Evolutionary conservation across 2,113 vertebrate genomes (phyloP), one percentile per base, ranked within the genome.

Genomic region (Silurus glanis): DNA sequence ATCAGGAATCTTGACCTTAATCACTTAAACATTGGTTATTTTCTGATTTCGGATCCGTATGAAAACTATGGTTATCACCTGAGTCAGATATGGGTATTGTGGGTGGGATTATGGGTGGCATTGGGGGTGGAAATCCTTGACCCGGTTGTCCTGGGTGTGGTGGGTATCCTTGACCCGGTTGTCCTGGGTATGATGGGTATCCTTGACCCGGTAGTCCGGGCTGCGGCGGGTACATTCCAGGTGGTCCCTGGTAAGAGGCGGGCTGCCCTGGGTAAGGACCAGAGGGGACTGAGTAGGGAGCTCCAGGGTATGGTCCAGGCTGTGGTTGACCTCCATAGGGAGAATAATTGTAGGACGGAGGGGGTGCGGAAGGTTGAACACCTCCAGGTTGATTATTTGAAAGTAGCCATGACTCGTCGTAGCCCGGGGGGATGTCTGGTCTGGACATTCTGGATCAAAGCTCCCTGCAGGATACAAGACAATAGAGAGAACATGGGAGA

Each of bases 351-450:
- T 95, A 95, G 0, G 92, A 82, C 49, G 94, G 92, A 0, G 95
- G 93, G 1, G 91, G 92, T 17, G 86, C 85, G 6, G 84, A 45
- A 0, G 95, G 96, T 37, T 96, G 95, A 28, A 89, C 87, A 61
- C 17, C 90, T 89, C 0, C 90, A 59, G 61, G 91, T 84, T 94
- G 89, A 8, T 94, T 93, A 37, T 92, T 89, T 19, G 2, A 95
- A 87, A 0, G 95, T 92, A 94, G 94, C 21, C 86, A 81, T 55
- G 89, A 93, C 80, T 97, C 96, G 1, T 98, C 94, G 0, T 98
- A 98, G 0, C 93, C 89, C 0, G 97, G 97, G 0, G 97, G 98
- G 28, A 95, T 96, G 4, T 91, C 95, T 89, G 97, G 96, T 56
- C 92, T 94, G 0, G 97, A 97, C 97, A 98, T 98, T 74, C 75